These are phyloP conservation scores for Zygothrica quintamaculata DNA, from an alignment of 2,888 invertebrate genomes.

Conservation along the genomic window DNA sequence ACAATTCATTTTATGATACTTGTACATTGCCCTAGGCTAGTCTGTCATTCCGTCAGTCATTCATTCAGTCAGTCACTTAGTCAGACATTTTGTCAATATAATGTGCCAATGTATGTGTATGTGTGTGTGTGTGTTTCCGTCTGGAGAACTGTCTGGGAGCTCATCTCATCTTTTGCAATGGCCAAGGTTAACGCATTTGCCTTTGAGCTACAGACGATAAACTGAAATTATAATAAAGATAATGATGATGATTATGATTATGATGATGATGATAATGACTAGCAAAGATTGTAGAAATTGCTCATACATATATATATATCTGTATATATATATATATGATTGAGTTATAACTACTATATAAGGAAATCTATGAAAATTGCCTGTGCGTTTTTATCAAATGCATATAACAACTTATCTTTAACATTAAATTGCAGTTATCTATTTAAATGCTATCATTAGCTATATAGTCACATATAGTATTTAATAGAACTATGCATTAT, in stretches of 20 bases:
- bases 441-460: not conserved
- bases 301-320: too few species aligned
- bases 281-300: not conserved
- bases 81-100: not conserved
- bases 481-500: not conserved
- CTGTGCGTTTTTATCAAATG: not conserved
- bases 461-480: not conserved
- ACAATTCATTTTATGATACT: constrained; percentile 39
- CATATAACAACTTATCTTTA: not conserved
- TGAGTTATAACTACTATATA: too few species aligned
- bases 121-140: constrained; percentile 2
- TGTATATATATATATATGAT: too few species aligned
- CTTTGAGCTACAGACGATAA: constrained; percentile 33
- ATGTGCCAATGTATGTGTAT: not conserved
- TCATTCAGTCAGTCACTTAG: constrained; percentile 7
- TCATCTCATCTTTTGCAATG: constrained; percentile 19
- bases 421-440: not conserved
- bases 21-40: constrained; percentile 19
- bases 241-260: not conserved
- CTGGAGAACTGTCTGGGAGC: constrained; percentile 21
- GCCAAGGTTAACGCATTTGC: constrained; percentile 59
- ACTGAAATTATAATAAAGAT: constrained; percentile 25
- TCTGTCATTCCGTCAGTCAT: not conserved
- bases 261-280: not conserved
- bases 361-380: too few species aligned